Percentiles rank a stretch among this genome's conserved stretches.
These are phyloP conservation scores for Phalloptychus januarius DNA, from an alignment of 2,797 vertebrate species.

Conservation along the genomic window DNA sequence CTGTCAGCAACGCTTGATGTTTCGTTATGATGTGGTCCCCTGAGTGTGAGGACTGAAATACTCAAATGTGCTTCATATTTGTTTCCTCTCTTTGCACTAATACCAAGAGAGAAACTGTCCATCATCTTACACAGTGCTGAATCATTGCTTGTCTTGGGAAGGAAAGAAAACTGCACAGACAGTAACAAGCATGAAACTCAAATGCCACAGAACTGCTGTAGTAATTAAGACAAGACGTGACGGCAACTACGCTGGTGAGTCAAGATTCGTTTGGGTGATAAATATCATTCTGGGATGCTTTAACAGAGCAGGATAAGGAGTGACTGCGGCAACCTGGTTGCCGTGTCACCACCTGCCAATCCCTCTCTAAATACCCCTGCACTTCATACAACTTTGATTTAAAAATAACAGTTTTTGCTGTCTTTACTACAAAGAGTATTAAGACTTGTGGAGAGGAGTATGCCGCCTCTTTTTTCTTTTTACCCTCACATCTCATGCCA, in stretches of 20 bases:
- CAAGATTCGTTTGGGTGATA: constrained; percentile 61
- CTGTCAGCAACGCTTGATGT: constrained; percentile 42
- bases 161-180: constrained; percentile 12
- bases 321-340: constrained; percentile 50
- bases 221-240: constrained; percentile 49
- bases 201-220: constrained; percentile 37
- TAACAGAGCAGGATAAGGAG: constrained; percentile 40
- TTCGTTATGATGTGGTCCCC: constrained; percentile 60
- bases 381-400: constrained; percentile 16
- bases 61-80: constrained; percentile 10
- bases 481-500: constrained; percentile 4
- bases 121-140: constrained; percentile 44
- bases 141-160: constrained; percentile 48
- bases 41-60: constrained; percentile 26
- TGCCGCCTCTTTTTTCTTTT: neutral
- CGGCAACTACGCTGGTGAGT: constrained; percentile 53
- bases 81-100: constrained; percentile 2
- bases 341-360: constrained; percentile 36
- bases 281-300: constrained; percentile 37
- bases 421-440: constrained; percentile 17
- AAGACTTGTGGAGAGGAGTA: constrained; percentile 13
- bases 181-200: constrained; percentile 34
- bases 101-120: constrained; percentile 57
- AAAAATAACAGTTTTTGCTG: constrained; percentile 29
- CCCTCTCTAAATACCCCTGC: constrained; percentile 22